Conservation (phyloP, 2,888 invertebrate genomes). For the Neria commutata region DNA sequence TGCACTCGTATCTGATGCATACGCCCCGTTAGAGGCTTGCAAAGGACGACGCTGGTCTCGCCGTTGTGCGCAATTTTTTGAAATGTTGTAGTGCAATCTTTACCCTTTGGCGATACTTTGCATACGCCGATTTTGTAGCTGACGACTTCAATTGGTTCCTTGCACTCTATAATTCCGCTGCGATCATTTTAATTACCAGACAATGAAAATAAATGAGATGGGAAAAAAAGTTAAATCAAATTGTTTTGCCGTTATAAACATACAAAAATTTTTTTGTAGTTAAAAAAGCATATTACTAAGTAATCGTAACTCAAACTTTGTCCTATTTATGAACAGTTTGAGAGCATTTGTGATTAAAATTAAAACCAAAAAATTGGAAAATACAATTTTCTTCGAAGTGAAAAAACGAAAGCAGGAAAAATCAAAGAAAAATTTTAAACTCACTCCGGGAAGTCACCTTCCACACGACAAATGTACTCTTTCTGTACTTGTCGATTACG, state of each 20-base stretch:
- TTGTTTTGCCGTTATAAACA: not conserved
- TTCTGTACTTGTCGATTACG: conserved; percentile 90
- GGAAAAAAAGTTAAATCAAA: conserved; percentile 4
- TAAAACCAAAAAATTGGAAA: too few species aligned
- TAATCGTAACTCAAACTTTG: not conserved
- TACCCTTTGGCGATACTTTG: conserved; percentile 91
- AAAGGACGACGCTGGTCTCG: conserved; percentile 90
- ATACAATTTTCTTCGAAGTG: conserved; percentile 5
- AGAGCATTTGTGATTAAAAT: too few species aligned
- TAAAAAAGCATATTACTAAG: too few species aligned
- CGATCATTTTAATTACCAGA: conserved; percentile 5
- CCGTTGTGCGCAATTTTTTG: conserved; percentile 87
- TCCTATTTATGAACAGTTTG: conserved; percentile 7
- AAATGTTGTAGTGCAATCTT: conserved; percentile 91
- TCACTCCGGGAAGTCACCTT: conserved; percentile 92
- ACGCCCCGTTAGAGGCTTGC: conserved; percentile 93
- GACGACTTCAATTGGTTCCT: conserved; percentile 90
- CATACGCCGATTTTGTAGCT: conserved; percentile 96
- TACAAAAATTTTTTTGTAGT: not conserved
- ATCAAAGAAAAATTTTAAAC: conserved; percentile 48
- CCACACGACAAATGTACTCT: conserved; percentile 94
- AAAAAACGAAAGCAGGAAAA: conserved; percentile 34
- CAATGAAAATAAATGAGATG: conserved; percentile 2
- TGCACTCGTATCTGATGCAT: conserved; percentile 99
- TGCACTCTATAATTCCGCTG: conserved; percentile 82